phyloP scores from a whole-genome alignment of 2,888 invertebrate genomes.

The Globia sparganii region DNA sequence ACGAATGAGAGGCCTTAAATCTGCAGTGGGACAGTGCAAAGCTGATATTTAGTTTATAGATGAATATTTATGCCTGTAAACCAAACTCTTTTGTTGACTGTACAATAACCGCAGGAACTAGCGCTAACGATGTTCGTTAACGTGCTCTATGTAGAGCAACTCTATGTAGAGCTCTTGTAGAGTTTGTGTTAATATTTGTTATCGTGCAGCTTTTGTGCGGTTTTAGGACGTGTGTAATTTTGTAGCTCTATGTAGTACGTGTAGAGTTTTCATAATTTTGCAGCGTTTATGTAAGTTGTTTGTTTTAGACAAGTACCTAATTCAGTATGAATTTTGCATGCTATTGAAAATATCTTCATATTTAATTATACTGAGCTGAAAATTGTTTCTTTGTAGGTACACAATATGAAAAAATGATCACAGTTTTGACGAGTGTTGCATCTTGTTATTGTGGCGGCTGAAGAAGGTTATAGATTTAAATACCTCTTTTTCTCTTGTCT shows the following conservation, averaged over 20 bases:
- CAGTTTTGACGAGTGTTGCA: background rate
- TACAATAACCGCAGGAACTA: constrained; percentile 30
- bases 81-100: constrained; percentile 23
- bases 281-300: background rate
- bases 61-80: background rate
- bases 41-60: background rate
- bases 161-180: constrained; percentile 14
- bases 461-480: background rate
- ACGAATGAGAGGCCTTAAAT: too few species aligned
- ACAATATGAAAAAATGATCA: background rate
- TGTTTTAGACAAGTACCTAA: constrained; percentile 14
- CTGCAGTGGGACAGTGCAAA: background rate
- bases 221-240: constrained; percentile 15
- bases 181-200: constrained; percentile 34
- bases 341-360: background rate
- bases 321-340: too few species aligned
- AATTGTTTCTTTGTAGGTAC: background rate
- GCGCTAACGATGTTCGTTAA: constrained; percentile 46
- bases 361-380: background rate
- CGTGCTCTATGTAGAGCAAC: constrained; percentile 32
- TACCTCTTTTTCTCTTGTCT: background rate
- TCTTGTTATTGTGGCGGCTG: background rate
- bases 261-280: constrained; percentile 17
- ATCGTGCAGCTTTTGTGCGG: constrained; percentile 13
- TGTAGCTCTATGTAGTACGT: background rate